A percentile compares a stretch with the other conserved stretches of the same genome.
Evolutionary conservation across 64 coral and sea anemone genomes (phyloP).

Genomic region (Dendronephthya gigantea): DNA sequence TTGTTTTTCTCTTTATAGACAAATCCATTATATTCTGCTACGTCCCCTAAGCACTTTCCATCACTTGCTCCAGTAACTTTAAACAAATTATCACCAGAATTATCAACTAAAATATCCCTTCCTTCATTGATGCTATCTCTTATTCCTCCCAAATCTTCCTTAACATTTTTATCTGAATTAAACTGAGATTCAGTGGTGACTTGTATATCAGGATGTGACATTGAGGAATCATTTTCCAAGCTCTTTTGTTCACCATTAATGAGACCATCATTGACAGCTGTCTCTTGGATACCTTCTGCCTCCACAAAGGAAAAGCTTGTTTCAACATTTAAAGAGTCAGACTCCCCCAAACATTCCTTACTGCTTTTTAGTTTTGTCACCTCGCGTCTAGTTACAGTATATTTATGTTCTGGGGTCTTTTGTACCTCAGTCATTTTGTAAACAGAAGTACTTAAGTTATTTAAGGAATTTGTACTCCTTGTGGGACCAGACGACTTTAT

Average conservation of each 20-base stretch:
- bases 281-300: not conserved
- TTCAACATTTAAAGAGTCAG: not conserved
- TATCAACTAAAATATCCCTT: not conserved
- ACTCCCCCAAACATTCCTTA: not conserved
- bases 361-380: not conserved
- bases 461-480: not conserved
- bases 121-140: no score
- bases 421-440: not conserved
- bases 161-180: not conserved
- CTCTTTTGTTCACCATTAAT: not conserved
- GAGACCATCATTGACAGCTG: not conserved
- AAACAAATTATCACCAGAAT: conserved; percentile 18
- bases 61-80: not conserved
- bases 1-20: not conserved
- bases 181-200: not conserved
- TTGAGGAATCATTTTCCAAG: not conserved
- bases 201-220: not conserved
- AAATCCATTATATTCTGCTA: not conserved
- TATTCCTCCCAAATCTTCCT: not conserved
- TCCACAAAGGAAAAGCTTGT: not conserved
- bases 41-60: not conserved
- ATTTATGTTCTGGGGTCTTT: not conserved
- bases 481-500: not conserved
- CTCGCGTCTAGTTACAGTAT: not conserved
- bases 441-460: not conserved